phyloP scores from a whole-genome alignment of 1,140 invertebrate species.

The Carcinoscorpius rotundicauda region DNA sequence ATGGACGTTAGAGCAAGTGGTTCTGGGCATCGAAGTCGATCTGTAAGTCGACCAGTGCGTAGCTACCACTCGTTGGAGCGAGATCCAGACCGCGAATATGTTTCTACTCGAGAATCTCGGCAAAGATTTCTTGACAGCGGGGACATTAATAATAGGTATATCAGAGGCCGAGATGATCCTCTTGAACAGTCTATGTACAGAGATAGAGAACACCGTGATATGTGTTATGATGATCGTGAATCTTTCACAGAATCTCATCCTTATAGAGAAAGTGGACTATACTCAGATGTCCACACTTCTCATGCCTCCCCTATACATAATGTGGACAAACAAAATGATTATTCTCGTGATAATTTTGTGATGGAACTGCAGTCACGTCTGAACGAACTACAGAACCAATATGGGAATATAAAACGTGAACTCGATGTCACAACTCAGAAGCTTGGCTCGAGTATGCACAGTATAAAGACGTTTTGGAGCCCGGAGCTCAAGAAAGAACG shows the following conservation, averaged over 20 bases:
- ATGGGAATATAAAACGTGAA: constrained; percentile 88
- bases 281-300: too few relatives aligned
- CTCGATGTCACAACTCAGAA: constrained; percentile 95
- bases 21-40: constrained; percentile 1
- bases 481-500: constrained; percentile 97
- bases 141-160: constrained; percentile 13
- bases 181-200: constrained; percentile 37
- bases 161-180: constrained; percentile 39
- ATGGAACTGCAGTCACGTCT: constrained; percentile 90
- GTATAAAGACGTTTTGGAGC: constrained; percentile 99
- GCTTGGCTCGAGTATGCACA: constrained; percentile 95
- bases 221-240: not conserved
- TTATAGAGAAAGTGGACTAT: too few relatives aligned
- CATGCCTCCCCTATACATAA: too few relatives aligned
- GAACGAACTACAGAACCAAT: constrained; percentile 85
- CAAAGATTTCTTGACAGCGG: constrained; percentile 29
- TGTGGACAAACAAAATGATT: not conserved
- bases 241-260: too few relatives aligned
- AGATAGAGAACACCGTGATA: not conserved
- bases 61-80: constrained; percentile 55
- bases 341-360: constrained; percentile 36
- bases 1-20: constrained; percentile 40
- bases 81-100: constrained; percentile 53
- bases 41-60: constrained; percentile 32
- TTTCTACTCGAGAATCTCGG: constrained; percentile 53